Evolutionary conservation across 2,113 vertebrate genomes (phyloP), one percentile per base, ranked within the genome.

Genomic region (Microtus montanus): DNA sequence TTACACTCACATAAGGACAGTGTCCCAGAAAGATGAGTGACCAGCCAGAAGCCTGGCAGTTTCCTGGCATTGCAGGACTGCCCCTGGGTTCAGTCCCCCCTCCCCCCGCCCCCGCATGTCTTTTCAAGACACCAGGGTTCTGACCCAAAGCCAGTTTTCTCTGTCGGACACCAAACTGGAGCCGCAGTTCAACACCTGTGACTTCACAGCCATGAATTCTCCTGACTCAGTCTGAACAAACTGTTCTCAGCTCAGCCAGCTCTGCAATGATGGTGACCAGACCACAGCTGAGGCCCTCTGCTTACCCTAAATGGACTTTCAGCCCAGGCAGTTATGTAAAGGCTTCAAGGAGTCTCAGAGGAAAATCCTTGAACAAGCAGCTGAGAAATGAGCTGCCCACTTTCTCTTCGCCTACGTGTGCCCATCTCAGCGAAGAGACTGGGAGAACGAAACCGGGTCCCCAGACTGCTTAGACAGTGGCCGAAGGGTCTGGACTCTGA

Each of bases 281-380:
- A 73, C 64, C 64, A 74, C 38, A 91, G 61, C 83, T 26, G 66
- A 66, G 64, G 86, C 52, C 82, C 14, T 77, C 13, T 77, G 73
- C 66, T 75, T 92, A 80, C 91, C 78, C 87, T 92, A 93, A 82
- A 78, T 73, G 94, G 89, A 92, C 44, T 82, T 33, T 26, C 28
- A 84, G 52, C 17, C 66, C 28, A 33, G 66, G 22, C 79, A 66
- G 61, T 90, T 73, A 86, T 7, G 4, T 14, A 86, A 95, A 91
- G 54, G 68, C 80, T 89, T 94, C 47, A 58, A 66, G 63, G 91
- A 90, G 87, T 93, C 66, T 92, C 82, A 54, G 78, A 88, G 30
- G 73, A 86, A 73, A 92, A 80, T 64, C 66, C 52, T 54, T 63
- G 75, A 86, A 47, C 35, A 61, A 96, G 26, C 73, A 94, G 19